A percentile compares a stretch with the other conserved stretches of the same genome.
Evolutionary conservation across 2,888 invertebrate genomes (phyloP).

Genomic region (Electrophaes corylata): DNA sequence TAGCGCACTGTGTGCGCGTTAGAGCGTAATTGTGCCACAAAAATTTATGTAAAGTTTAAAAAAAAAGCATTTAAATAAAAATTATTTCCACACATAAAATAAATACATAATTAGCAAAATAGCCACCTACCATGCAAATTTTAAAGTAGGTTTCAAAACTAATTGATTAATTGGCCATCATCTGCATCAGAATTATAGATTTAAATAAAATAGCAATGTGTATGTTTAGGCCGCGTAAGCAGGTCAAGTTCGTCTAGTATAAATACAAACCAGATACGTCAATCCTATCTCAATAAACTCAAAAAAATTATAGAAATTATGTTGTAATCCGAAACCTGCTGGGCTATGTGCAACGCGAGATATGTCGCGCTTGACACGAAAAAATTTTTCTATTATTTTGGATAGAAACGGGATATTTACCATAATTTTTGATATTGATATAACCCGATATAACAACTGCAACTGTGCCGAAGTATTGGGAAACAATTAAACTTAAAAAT

Average conservation of each 20-base stretch:
- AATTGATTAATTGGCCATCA: neutral
- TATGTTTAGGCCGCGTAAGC: neutral
- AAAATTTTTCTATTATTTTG: too few species aligned
- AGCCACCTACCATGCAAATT: neutral
- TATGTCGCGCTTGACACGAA: too few species aligned
- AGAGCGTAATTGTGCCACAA: too few species aligned
- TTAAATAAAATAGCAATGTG: neutral
- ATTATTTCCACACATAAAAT: neutral
- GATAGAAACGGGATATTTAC: too few species aligned
- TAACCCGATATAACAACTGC: too few species aligned
- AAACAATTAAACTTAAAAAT: too few species aligned
- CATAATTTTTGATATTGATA: too few species aligned
- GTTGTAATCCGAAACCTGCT: slow-evolving; percentile 1
- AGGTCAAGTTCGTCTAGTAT: slow-evolving; percentile 32
- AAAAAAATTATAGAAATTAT: neutral
- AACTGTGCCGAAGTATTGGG: too few species aligned
- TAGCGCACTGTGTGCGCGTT: too few species aligned
- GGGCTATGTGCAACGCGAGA: too few species aligned
- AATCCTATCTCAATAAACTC: slow-evolving; percentile 4
- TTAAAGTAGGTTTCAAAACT: neutral
- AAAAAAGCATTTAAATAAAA: neutral
- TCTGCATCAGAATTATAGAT: neutral
- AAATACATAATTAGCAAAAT: neutral
- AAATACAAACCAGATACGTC: slow-evolving; percentile 11
- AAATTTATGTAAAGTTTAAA: too few species aligned